A percentile compares a stretch with the other conserved stretches of the same genome.
phyloP scores from a whole-genome alignment of 2,888 invertebrate genomes.

The Aleiodes leptofemur region DNA sequence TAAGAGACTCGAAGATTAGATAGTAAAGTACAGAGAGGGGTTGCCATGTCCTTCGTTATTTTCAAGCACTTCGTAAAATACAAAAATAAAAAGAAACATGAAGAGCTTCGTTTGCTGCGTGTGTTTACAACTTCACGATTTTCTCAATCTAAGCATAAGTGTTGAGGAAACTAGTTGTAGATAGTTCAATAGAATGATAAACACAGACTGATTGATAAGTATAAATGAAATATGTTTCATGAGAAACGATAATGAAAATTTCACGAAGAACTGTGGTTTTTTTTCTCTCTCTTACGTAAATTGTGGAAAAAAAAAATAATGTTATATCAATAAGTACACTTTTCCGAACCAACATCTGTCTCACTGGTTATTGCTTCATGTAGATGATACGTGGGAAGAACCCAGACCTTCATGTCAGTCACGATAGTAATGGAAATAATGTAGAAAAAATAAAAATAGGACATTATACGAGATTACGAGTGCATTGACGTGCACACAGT shows the following conservation, averaged over 20 bases:
- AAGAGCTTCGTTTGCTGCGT: not conserved
- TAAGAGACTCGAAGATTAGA: slow-evolving; percentile 24
- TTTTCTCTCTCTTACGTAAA: not conserved
- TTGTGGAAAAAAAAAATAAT: not conserved
- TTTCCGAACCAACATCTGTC: not conserved
- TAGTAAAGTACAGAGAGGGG: slow-evolving; percentile 26
- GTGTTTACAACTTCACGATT: slow-evolving; percentile 10
- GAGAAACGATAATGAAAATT: too few relatives aligned
- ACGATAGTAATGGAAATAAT: slow-evolving; percentile 15
- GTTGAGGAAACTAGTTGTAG: too few relatives aligned
- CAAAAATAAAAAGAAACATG: not conserved
- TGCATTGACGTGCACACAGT: slow-evolving; percentile 14
- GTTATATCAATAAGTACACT: slow-evolving; percentile 10
- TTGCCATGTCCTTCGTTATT: slow-evolving; percentile 11
- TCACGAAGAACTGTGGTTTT: too few relatives aligned
- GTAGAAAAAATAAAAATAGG: slow-evolving; percentile 2
- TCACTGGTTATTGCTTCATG: slow-evolving; percentile 1
- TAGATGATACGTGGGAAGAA: slow-evolving; percentile 19
- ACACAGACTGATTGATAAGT: too few relatives aligned
- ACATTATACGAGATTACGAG: slow-evolving; percentile 18
- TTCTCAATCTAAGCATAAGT: too few relatives aligned
- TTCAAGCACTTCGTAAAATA: not conserved
- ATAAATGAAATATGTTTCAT: too few relatives aligned
- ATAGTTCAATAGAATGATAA: too few relatives aligned
- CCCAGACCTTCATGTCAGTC: slow-evolving; percentile 32